These are phyloP conservation scores for Neopelma chrysocephalum DNA, from an alignment of 2,797 vertebrate genomes.

Conservation along the genomic window DNA sequence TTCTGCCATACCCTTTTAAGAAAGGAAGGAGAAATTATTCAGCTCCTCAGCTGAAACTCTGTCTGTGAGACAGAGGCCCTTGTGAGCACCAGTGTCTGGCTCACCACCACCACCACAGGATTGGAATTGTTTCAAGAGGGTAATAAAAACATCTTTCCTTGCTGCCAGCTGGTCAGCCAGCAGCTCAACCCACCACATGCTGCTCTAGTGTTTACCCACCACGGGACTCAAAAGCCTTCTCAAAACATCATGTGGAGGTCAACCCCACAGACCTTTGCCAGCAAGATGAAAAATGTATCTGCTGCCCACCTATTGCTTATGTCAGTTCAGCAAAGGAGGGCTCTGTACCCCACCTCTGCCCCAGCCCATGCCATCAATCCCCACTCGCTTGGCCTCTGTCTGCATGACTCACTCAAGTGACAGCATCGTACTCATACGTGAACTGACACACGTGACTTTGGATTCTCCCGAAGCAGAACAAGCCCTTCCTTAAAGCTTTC, in stretches of 20 bases:
- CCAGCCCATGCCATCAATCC: not conserved
- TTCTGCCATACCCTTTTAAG: not conserved
- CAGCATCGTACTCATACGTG: accelerated
- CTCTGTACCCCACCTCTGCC: not conserved
- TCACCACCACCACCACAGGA: accelerated
- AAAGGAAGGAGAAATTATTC: not conserved
- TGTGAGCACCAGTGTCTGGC: not conserved
- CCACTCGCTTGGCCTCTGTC: accelerated
- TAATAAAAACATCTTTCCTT: not conserved
- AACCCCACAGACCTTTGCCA: not conserved
- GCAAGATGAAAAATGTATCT: not conserved
- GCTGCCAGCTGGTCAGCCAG: not conserved
- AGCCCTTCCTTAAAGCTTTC: not conserved
- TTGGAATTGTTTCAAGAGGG: not conserved
- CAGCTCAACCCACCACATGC: not conserved
- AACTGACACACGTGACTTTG: accelerated
- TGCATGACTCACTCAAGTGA: not conserved
- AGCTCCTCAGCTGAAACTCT: not conserved
- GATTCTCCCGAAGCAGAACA: not conserved
- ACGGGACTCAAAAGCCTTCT: not conserved
- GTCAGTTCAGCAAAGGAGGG: not conserved
- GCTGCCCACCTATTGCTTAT: accelerated
- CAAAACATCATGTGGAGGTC: accelerated
- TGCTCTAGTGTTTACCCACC: not conserved
- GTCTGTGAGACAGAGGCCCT: not conserved